Conservation (phyloP, 1,140 invertebrate genomes). For the Pogonomyrmex californicus region DNA sequence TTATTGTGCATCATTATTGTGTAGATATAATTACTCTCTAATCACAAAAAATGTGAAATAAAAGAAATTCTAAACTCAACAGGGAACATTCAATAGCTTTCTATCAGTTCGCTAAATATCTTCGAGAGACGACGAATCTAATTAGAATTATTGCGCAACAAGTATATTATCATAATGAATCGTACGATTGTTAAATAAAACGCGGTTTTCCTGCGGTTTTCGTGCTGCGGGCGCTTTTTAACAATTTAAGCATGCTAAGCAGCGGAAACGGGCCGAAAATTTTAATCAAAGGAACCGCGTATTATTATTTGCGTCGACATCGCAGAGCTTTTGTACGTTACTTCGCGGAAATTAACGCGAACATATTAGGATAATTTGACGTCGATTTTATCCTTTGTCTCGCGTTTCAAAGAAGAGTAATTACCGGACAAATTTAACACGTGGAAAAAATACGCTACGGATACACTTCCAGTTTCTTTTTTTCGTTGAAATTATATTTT, state of each 20-base stretch:
- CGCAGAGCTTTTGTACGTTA: background rate
- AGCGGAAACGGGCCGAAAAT: constrained; percentile 32
- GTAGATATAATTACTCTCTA: background rate
- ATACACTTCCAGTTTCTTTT: background rate
- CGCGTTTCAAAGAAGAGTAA: constrained; percentile 19
- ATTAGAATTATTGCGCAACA: constrained; percentile 70
- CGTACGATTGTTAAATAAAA: constrained; percentile 50
- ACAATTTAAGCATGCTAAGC: constrained; percentile 22
- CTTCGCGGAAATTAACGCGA: constrained; percentile 26
- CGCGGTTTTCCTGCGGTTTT: background rate
- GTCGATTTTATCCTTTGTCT: constrained; percentile 49
- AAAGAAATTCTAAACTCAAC: constrained; percentile 39
- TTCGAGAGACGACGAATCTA: constrained; percentile 43
- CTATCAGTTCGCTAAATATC: constrained; percentile 27
- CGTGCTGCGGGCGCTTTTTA: background rate
- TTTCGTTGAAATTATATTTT: constrained; percentile 22
- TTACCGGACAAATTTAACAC: constrained; percentile 41
- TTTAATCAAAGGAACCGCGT: constrained; percentile 56
- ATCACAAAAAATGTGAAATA: constrained; percentile 7
- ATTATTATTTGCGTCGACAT: constrained; percentile 52
- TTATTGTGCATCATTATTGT: background rate
- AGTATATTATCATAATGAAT: constrained; percentile 53
- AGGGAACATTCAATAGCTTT: constrained; percentile 30
- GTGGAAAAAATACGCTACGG: constrained; percentile 33
- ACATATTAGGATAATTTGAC: constrained; percentile 29